phyloP scores from a whole-genome alignment of 2,113 vertebrate species.

The Suncus etruscus region DNA sequence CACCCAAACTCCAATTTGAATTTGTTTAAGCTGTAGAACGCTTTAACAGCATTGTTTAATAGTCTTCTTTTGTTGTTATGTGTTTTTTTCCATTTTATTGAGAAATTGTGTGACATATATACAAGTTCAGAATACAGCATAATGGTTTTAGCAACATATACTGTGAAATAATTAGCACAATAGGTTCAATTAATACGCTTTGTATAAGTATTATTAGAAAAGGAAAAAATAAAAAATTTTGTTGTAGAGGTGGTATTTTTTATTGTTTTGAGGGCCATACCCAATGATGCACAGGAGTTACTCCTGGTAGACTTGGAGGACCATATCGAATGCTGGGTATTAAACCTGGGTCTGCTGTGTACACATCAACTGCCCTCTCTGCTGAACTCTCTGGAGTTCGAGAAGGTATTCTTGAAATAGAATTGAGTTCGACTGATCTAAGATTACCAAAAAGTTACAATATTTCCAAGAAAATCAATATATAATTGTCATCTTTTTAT shows the following conservation, averaged over 20 bases:
- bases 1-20: background rate
- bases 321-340: no score
- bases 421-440: background rate
- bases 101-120: background rate
- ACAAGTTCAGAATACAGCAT: background rate
- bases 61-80: background rate
- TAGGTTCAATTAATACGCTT: background rate
- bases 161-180: background rate
- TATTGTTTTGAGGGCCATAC: no score
- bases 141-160: background rate
- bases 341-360: no score
- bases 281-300: no score
- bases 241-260: no score
- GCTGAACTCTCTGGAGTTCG: no score
- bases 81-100: background rate
- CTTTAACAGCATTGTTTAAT: background rate
- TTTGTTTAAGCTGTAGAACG: slow-evolving; percentile 43
- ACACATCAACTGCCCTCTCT: no score
- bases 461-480: slow-evolving; percentile 13
- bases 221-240: background rate
- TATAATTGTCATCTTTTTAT: background rate
- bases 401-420: slow-evolving; percentile 2
- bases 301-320: no score
- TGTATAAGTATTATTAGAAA: background rate
- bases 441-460: background rate